Conservation (phyloP, 1,140 invertebrate genomes). For the Pseudomyrmex gracilis region DNA sequence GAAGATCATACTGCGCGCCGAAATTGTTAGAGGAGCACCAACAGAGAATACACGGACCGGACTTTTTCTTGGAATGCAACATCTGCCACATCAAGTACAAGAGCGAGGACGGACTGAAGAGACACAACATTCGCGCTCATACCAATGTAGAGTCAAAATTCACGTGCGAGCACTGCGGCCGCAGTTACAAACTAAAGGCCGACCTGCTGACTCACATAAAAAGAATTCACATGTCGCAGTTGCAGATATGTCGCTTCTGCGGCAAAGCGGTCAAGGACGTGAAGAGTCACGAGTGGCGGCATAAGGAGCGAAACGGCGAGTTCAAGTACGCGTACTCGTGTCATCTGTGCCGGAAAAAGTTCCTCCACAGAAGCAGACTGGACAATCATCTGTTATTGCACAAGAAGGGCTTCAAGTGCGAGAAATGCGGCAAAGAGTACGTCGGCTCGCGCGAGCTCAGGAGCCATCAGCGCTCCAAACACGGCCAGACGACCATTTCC, state of each 20-base stretch:
- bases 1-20: conserved; percentile 70
- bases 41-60: conserved; percentile 59
- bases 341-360: conserved; percentile 84
- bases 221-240: conserved; percentile 61
- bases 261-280: conserved; percentile 74
- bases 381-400: conserved; percentile 84
- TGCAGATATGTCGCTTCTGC: conserved; percentile 69
- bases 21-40: conserved; percentile 64
- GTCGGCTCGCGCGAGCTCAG: conserved; percentile 79
- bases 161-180: conserved; percentile 77
- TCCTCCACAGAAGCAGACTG: conserved; percentile 80
- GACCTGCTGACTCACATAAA: conserved; percentile 66
- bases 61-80: conserved; percentile 69
- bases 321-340: conserved; percentile 80
- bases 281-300: conserved; percentile 77
- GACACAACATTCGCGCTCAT: conserved; percentile 83
- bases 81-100: conserved; percentile 84
- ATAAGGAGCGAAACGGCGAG: conserved; percentile 69
- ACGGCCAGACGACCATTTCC: conserved; percentile 83
- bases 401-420: conserved; percentile 75
- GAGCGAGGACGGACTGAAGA: conserved; percentile 83
- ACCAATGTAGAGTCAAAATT: conserved; percentile 63
- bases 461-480: conserved; percentile 86
- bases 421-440: conserved; percentile 78
- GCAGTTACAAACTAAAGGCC: conserved; percentile 72